Conservation (phyloP, 1,140 invertebrate species). For the Aricia agestis region DNA sequence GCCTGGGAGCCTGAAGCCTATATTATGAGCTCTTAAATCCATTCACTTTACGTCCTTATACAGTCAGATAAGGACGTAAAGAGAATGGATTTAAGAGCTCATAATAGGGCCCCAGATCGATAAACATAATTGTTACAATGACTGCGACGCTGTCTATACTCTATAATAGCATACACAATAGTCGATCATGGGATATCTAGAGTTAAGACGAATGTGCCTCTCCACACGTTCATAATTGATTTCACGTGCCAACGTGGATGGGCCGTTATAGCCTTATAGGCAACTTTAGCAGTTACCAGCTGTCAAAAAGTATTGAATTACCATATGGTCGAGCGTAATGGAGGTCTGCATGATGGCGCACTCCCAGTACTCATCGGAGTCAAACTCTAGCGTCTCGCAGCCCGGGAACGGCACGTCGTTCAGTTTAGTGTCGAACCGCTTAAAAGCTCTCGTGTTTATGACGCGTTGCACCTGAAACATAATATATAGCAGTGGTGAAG, state of each 20-base stretch:
- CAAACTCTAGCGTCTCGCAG: conserved; percentile 78
- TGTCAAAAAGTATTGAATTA: conserved; percentile 27
- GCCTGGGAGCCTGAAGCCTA: no score
- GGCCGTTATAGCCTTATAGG: neutral
- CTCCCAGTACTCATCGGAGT: conserved; percentile 84
- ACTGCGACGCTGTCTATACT: no score
- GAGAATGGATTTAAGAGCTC: no score
- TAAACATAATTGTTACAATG: no score
- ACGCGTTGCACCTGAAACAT: conserved; percentile 77
- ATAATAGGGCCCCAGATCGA: no score
- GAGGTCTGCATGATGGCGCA: conserved; percentile 82
- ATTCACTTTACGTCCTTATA: no score
- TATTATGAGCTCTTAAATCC: no score
- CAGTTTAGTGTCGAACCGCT: conserved; percentile 78
- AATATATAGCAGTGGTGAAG: conserved; percentile 12
- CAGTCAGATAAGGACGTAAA: no score
- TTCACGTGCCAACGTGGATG: neutral
- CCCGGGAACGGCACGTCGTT: conserved; percentile 81
- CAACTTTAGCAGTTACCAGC: neutral
- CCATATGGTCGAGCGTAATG: conserved; percentile 86
- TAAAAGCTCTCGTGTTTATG: conserved; percentile 78
- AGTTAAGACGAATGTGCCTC: no score
- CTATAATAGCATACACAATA: no score
- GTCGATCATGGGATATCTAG: no score
- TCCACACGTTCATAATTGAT: no score